Conservation (phyloP, 64 coral and sea anemone species). For the Exaiptasia diaphana region DNA sequence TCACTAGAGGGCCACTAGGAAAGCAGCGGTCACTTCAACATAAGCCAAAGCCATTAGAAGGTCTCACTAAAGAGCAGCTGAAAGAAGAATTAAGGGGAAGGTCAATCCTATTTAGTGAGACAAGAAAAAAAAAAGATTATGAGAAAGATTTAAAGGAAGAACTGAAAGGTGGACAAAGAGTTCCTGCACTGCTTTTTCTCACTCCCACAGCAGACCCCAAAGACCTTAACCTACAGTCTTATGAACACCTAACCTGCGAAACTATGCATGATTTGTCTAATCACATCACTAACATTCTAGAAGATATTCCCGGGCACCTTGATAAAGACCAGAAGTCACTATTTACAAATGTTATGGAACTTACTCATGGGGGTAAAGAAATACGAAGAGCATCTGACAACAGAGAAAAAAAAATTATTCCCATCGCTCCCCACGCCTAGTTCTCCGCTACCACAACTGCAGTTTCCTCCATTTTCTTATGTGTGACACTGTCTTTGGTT, state of each 20-base stretch:
- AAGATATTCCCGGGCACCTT: too few species aligned
- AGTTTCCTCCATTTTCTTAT: conserved; percentile 3
- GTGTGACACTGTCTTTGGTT: neutral
- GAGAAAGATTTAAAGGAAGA: neutral
- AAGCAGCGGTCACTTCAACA: conserved; percentile 7
- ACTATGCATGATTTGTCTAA: conserved; percentile 35
- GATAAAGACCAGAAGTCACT: too few species aligned
- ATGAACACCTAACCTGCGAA: conserved; percentile 9
- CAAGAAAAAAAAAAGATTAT: neutral
- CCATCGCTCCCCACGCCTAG: conserved; percentile 4
- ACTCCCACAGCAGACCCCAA: neutral
- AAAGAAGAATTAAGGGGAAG: neutral
- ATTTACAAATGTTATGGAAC: too few species aligned
- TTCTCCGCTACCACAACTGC: conserved; percentile 30
- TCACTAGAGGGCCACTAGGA: neutral
- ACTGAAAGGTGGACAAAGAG: neutral
- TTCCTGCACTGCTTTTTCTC: conserved; percentile 1
- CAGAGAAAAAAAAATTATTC: too few species aligned
- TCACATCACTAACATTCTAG: too few species aligned
- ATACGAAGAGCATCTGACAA: too few species aligned
- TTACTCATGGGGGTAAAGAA: too few species aligned
- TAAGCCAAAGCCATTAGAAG: conserved; percentile 31
- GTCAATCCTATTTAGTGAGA: neutral
- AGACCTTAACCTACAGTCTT: neutral
- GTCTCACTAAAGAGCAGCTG: neutral